These are phyloP conservation scores for Amitus sp. DNA, from an alignment of 2,888 invertebrate species.

Conservation along the genomic window DNA sequence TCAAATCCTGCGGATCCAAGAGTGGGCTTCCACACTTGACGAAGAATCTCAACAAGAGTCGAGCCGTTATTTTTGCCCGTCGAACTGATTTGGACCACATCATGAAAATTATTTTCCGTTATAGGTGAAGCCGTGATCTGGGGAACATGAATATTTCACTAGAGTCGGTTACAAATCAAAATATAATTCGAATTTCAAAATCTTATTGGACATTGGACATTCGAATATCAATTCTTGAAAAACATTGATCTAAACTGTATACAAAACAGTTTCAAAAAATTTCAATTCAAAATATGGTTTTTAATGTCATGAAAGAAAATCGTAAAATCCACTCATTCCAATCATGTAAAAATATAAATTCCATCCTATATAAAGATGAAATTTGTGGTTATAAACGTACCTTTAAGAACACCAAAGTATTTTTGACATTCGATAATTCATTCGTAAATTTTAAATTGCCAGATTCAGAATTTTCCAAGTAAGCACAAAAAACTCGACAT, in stretches of 20 bases:
- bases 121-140: slow-evolving; percentile 50
- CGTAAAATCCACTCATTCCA: too few relatives aligned
- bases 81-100: slow-evolving; percentile 57
- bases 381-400: slow-evolving; percentile 39
- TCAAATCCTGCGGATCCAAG: slow-evolving; percentile 52
- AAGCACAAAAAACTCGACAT: slow-evolving; percentile 54
- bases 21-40: slow-evolving; percentile 60
- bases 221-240: too few relatives aligned
- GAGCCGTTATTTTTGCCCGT: slow-evolving; percentile 52
- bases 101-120: slow-evolving; percentile 59
- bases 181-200: too few relatives aligned
- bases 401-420: slow-evolving; percentile 61
- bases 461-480: slow-evolving; percentile 34
- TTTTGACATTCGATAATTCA: slow-evolving; percentile 48
- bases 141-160: too few relatives aligned
- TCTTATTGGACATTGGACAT: too few relatives aligned
- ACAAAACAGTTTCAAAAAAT: too few relatives aligned
- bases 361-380: too few relatives aligned
- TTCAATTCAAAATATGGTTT: too few relatives aligned
- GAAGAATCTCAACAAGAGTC: slow-evolving; percentile 55
- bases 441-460: slow-evolving; percentile 49
- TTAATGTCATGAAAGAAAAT: too few relatives aligned
- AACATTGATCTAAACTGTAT: too few relatives aligned
- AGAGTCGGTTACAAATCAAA: too few relatives aligned
- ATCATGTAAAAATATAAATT: too few relatives aligned